Evolutionary conservation across 2,888 invertebrate species (phyloP).

Genomic region (Leucoptera coffeella): DNA sequence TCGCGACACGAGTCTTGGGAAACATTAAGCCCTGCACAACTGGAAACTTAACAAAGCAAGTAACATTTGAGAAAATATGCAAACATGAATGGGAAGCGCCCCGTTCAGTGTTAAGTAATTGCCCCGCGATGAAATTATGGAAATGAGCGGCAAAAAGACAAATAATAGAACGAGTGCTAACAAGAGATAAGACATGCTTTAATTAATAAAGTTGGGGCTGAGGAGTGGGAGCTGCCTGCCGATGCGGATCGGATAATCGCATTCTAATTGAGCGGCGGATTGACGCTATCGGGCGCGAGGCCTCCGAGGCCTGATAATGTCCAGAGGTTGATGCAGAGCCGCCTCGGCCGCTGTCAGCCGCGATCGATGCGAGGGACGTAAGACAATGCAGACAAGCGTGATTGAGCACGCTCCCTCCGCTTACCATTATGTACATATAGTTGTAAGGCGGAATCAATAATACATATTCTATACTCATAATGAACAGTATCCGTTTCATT

Average conservation of each 20-base stretch:
- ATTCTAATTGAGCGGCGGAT: constrained; percentile 52
- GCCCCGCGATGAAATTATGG: constrained; percentile 49
- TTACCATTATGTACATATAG: not conserved
- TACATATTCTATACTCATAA: too few species aligned
- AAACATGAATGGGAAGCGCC: constrained; percentile 37
- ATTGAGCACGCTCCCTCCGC: not conserved
- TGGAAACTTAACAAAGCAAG: too few species aligned
- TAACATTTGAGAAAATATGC: constrained; percentile 31
- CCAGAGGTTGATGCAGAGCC: constrained; percentile 13
- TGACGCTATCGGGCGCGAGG: constrained; percentile 37
- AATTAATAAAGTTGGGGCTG: constrained; percentile 51
- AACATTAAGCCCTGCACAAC: too few species aligned
- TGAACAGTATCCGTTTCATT: too few species aligned
- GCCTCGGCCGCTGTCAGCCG: constrained; percentile 11
- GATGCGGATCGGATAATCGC: constrained; percentile 48
- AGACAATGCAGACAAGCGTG: constrained; percentile 9
- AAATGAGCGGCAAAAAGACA: constrained; percentile 53
- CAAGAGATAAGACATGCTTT: constrained; percentile 54
- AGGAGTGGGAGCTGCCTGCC: constrained; percentile 38
- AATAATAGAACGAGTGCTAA: constrained; percentile 55
- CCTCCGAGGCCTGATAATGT: too few species aligned
- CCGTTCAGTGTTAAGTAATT: constrained; percentile 45
- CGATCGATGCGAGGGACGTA: constrained; percentile 26
- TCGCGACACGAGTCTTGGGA: too few species aligned
- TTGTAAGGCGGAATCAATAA: not conserved